Evolutionary conservation across 37 sponge, comb jelly and placozoan species (phyloP), one percentile per base, ranked within the genome.

Genomic region (Cladorhizidae sp.): DNA sequence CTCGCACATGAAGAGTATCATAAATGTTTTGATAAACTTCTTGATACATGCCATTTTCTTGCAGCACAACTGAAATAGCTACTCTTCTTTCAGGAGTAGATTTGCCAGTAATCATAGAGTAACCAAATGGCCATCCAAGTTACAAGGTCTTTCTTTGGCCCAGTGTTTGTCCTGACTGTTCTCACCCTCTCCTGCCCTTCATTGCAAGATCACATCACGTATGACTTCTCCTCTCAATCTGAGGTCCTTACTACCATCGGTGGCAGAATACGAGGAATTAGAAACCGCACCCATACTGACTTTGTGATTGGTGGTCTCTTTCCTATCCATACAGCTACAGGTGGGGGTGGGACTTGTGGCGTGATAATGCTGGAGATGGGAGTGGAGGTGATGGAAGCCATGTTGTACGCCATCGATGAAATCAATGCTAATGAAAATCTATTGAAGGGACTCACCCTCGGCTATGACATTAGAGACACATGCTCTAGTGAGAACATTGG

Each of bases 301-400:
- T 82, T 96, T 57, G 84, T 90, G 3, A 32, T 96, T 23, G 97
- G 93, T 0, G 97, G 97, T 37, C 86, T 96, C 54, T 93, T 96
- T 49, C 97, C 97, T 29, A 70, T 96, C 36, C 88, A 91, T 31
- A 39, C 55, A 8, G 79, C 74, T 25, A 61, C 72, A 20, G 35
- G 26, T 1, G 67, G 51, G 14, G 25, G 36, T 3, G 81, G 56
- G 22, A 55, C 72, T 22, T 82, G 79, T 72, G 92, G 83, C 35
- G 59, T 42, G 26, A 28, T 85, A 20, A 17, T 85, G 32, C 39
- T 17, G 40, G 89, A 88, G 78, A 70, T 86, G 57, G 89, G 92
- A 0, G 49, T 96, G 28, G 93, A 96, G 79, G 42, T 88, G 7
- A 87, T 96, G 88, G 95, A 97, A 42, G 95, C 97, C 12, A 97